Base-by-base conservation (phyloP, 2,888 invertebrate species). In the Malachius bipustulatus region DNA sequence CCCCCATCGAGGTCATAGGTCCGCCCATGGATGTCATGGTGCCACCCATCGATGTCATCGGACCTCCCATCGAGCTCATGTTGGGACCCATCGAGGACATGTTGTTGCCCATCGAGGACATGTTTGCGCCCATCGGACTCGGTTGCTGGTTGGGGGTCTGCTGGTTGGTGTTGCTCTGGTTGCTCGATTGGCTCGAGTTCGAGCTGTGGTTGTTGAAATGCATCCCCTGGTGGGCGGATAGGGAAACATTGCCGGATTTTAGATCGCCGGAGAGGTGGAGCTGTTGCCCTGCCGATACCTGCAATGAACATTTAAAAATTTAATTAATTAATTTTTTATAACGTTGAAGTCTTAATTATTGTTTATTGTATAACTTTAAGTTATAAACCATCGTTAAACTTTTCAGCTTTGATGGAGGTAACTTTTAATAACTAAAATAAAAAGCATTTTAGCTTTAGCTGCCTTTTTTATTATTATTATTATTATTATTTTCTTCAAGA, bases 281-380 rank as follows among this genome's bases (percentile, higher is more conserved):
- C 56, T 84, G 85, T 62, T 89, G 89, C 16, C 85, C 87, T 48
- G 85, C 82, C 2, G 84, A 83, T 49, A 87, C 85, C 85, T 87
- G 60, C 14, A 52, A 50, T 39, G 46, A 38, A 40, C 9, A 31
- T 8, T 6, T 8, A 6, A n/a, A n/a, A n/a, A n/a, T n/a, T n/a
- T n/a, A n/a, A n/a, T n/a, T n/a, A n/a, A n/a, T n/a, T n/a, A n/a
- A n/a, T n/a, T n/a, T n/a, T n/a, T n/a, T n/a, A n/a, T n/a, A n/a
- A n/a, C n/a, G n/a, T n/a, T n/a, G n/a, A n/a, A n/a, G n/a, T n/a
- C n/a, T n/a, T n/a, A n/a, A n/a, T n/a, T n/a, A n/a, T n/a, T n/a
- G n/a, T n/a, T n/a, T n/a, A n/a, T n/a, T n/a, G n/a, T n/a, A n/a
- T n/a, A n/a, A n/a, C n/a, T n/a, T n/a, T n/a, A n/a, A n/a, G n/a